phyloP scores from a whole-genome alignment of 1,140 invertebrate genomes.

The Leptinotarsa texana region DNA sequence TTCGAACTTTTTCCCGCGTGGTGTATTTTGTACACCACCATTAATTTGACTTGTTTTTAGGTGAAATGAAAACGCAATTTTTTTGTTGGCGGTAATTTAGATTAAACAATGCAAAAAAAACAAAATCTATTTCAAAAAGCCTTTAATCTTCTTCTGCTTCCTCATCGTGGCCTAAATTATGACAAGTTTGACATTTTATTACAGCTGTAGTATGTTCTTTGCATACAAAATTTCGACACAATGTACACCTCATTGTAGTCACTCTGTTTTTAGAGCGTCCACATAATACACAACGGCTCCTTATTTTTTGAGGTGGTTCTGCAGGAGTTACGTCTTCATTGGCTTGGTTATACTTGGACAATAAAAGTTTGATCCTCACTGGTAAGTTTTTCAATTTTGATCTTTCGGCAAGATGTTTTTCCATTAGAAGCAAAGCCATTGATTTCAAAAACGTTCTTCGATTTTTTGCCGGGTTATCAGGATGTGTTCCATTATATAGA shows the following conservation, averaged over 20 bases:
- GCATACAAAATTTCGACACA: no score
- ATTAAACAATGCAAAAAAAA: conserved; percentile 9
- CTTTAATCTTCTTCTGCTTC: no score
- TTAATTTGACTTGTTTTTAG: conserved; percentile 3
- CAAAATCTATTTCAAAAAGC: no score
- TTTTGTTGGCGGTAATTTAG: neutral
- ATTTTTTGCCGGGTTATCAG: conserved; percentile 2
- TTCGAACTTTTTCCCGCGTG: neutral
- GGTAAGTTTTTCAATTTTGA: conserved; percentile 4
- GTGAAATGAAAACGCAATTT: conserved; percentile 9
- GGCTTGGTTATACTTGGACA: neutral
- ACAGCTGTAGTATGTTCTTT: no score
- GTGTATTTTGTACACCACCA: conserved; percentile 9
- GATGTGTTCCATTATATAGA: neutral
- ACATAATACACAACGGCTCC: no score
- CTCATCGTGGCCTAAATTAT: no score
- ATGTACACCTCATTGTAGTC: no score
- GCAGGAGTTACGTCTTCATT: no score
- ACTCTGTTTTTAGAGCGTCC: no score
- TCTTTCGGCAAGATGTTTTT: conserved; percentile 1
- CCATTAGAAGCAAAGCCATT: neutral
- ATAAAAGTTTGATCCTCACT: conserved; percentile 1
- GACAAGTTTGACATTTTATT: no score
- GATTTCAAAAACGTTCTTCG: conserved; percentile 1
- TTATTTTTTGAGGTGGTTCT: no score